Evolutionary conservation across 2,888 invertebrate genomes (phyloP).

Genomic region (Dione vanillae): DNA sequence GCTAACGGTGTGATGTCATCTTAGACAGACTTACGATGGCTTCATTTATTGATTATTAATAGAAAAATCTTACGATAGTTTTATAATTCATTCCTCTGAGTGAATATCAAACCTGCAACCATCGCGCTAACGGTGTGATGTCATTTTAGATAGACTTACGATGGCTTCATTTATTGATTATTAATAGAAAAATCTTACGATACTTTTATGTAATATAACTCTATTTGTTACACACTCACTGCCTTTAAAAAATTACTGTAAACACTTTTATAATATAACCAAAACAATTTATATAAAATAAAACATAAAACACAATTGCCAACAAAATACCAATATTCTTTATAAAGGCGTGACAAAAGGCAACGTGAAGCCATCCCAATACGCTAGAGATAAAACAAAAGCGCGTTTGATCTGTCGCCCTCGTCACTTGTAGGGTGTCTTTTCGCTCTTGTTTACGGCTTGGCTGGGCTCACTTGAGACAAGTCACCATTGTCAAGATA

Average conservation of each 20-base stretch:
- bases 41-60: too few relatives aligned
- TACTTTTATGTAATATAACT: too few relatives aligned
- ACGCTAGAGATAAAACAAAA: slow-evolving; percentile 71
- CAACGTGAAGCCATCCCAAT: slow-evolving; percentile 36
- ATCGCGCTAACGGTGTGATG: too few relatives aligned
- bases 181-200: too few relatives aligned
- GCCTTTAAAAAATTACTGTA: not conserved
- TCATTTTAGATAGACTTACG: too few relatives aligned
- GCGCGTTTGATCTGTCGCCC: slow-evolving; percentile 71
- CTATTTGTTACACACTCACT: not conserved
- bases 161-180: too few relatives aligned
- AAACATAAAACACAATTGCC: not conserved
- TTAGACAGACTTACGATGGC: too few relatives aligned
- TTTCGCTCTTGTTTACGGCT: slow-evolving; percentile 36
- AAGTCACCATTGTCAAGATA: slow-evolving; percentile 65
- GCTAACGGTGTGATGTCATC: too few relatives aligned
- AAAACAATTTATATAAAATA: not conserved
- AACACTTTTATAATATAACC: not conserved
- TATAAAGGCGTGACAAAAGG: slow-evolving; percentile 28
- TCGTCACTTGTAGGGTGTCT: slow-evolving; percentile 58
- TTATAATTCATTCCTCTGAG: too few relatives aligned
- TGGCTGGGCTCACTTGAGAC: slow-evolving; percentile 63
- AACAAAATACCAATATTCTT: slow-evolving; percentile 22
- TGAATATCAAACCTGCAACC: too few relatives aligned
- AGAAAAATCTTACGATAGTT: too few relatives aligned